phyloP scores from a whole-genome alignment of 2,888 invertebrate genomes.

The Boloria euphrosyne region DNA sequence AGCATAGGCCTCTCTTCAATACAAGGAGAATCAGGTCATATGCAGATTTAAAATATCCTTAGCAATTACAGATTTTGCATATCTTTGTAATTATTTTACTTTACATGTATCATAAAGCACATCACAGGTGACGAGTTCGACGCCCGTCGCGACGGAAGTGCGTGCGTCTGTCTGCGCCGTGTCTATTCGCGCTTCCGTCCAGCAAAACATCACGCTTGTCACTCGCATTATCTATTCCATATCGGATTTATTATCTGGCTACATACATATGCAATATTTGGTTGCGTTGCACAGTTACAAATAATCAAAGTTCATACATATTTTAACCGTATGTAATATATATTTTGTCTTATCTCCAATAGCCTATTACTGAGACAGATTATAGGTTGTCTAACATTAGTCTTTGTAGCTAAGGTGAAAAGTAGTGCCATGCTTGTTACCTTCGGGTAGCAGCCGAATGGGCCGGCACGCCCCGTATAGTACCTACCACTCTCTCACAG shows the following conservation, averaged over 20 bases:
- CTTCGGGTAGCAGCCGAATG: too few species aligned
- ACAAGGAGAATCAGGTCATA: too few species aligned
- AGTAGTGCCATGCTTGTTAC: too few species aligned
- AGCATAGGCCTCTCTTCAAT: too few species aligned
- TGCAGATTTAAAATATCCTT: neutral
- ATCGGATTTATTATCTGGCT: conserved; percentile 19
- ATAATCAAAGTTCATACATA: neutral
- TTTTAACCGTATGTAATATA: neutral
- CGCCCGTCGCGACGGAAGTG: conserved; percentile 73
- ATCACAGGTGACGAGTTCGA: conserved; percentile 70
- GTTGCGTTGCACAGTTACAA: neutral
- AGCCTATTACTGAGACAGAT: too few species aligned
- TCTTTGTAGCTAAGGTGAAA: too few species aligned
- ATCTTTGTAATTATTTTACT: neutral
- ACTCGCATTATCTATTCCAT: conserved; percentile 27
- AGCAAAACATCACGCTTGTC: conserved; percentile 19
- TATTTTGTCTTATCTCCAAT: too few species aligned
- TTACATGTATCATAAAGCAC: conserved; percentile 43
- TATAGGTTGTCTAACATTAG: too few species aligned
- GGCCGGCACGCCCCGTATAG: too few species aligned
- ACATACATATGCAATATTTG: conserved; percentile 4
- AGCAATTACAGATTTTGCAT: neutral
- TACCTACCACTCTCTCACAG: too few species aligned
- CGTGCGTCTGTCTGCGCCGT: conserved; percentile 79
- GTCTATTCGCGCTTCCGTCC: conserved; percentile 77